Base-by-base conservation (phyloP, 1,140 invertebrate species). In the Drosophila bifasciata region DNA sequence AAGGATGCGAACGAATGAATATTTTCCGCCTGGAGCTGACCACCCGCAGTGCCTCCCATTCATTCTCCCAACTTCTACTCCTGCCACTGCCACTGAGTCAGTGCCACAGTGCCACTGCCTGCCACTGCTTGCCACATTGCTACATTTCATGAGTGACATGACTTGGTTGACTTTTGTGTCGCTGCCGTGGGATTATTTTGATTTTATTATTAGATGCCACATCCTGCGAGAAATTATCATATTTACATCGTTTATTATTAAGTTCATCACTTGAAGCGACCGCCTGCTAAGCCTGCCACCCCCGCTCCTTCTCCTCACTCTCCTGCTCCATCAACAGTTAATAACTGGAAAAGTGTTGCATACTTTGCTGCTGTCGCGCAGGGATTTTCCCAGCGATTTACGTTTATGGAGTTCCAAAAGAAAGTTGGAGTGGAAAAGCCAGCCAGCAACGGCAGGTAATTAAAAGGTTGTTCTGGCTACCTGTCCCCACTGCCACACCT, bases 221-320 rank as follows among this genome's bases (percentile, higher is more conserved):
- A 91, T 90, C 84, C 90, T 91, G 90, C 71, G 90, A 85, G 80
- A 91, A 91, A 91, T 91, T 91, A 91, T 91, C 90, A 91, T 91
- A 91, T 91, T 91, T 91, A 89, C 88, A 89, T 91, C 90, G 90
- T 91, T 91, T 91, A 91, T 91, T 91, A 91, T 91, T 91, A 91
- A 91, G 74, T 88, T 90, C 86, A 90, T 91, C 89, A 91, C 89
- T 90, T 70, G 76, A 91, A 51, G 62, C 61, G 61, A 58, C 61
- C 61, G 53, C 61, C 61, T 44, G 44, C 53, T 13, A 58, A 48
- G 61, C 9, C 52, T 28, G 61, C 9, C 52, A 21, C 44, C 44
- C 21, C 28, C 16, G 25, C 39, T 23, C 39, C 39, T 17, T 41
- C 23, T 17, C n/a, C 19, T 43, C 15, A 13, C 44, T 0, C 50